Conservation (phyloP, 2,888 invertebrate genomes). For the Eupithecia insigniata region DNA sequence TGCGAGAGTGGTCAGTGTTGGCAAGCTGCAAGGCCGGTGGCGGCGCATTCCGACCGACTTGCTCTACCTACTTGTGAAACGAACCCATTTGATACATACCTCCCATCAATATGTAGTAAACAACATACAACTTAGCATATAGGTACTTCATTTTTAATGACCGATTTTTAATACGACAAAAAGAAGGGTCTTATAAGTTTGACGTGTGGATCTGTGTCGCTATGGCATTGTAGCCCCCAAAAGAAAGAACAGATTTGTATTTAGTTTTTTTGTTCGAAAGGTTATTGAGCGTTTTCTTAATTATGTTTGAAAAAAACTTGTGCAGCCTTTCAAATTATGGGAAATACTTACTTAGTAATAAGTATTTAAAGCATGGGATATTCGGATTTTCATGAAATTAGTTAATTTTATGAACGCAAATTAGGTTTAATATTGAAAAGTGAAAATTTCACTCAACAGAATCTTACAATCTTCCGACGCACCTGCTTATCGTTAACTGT, state of each 20-base stretch:
- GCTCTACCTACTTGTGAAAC: constrained; percentile 73
- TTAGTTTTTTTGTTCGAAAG: not conserved
- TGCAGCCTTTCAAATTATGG: constrained; percentile 11
- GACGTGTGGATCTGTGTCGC: not conserved
- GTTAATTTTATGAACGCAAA: constrained; percentile 29
- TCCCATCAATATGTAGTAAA: constrained; percentile 59
- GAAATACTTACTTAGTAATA: no score
- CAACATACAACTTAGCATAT: constrained; percentile 2
- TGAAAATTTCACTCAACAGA: constrained; percentile 41
- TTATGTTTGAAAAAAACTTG: not conserved
- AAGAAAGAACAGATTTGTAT: not conserved
- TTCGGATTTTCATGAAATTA: no score
- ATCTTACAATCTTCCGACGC: not conserved
- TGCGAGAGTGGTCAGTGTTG: constrained; percentile 78
- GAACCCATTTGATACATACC: constrained; percentile 69
- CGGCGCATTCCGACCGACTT: constrained; percentile 77
- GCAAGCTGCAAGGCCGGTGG: constrained; percentile 78
- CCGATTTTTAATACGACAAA: not conserved
- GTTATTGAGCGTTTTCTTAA: not conserved
- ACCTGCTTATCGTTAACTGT: not conserved
- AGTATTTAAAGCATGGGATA: no score
- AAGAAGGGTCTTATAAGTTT: not conserved
- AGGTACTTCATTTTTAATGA: no score
- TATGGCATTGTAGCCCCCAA: not conserved
- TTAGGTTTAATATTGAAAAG: constrained; percentile 35